Evolutionary conservation across 2,797 vertebrate genomes (phyloP).

Genomic region (Dallia pectoralis): DNA sequence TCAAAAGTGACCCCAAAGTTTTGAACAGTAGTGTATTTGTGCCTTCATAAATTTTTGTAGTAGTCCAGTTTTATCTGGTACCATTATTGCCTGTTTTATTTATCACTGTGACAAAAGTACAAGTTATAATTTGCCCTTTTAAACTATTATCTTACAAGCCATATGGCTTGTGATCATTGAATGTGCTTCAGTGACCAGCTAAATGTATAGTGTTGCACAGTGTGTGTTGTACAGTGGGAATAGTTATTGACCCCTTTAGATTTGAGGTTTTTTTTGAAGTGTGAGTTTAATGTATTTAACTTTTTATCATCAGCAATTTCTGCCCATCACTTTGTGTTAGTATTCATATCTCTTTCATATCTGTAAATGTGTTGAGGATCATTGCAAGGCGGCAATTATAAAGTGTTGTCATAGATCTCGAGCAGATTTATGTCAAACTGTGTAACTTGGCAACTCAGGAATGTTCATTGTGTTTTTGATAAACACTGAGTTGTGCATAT

Average conservation of each 20-base stretch:
- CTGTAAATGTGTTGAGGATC: too few relatives aligned
- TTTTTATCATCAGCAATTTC: too few relatives aligned
- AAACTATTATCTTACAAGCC: slow-evolving; percentile 58
- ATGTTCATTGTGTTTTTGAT: too few relatives aligned
- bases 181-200: slow-evolving; percentile 52
- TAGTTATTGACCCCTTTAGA: slow-evolving; percentile 23
- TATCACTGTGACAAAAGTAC: slow-evolving; percentile 18
- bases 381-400: too few relatives aligned
- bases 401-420: too few relatives aligned
- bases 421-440: too few relatives aligned
- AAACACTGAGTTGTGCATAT: too few relatives aligned
- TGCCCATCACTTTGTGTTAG: too few relatives aligned
- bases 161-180: slow-evolving; percentile 40
- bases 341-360: too few relatives aligned
- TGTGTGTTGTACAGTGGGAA: slow-evolving; percentile 41
- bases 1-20: too few relatives aligned
- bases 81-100: slow-evolving; percentile 47
- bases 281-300: too few relatives aligned
- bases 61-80: slow-evolving; percentile 41
- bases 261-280: slow-evolving; percentile 61
- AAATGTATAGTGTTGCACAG: slow-evolving; percentile 50
- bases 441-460: too few relatives aligned
- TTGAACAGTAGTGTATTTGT: slow-evolving; percentile 42
- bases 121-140: slow-evolving; percentile 33
- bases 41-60: slow-evolving; percentile 51